Base-by-base conservation (phyloP, 2,797 vertebrate genomes). In the Propithecus deckenii region DNA sequence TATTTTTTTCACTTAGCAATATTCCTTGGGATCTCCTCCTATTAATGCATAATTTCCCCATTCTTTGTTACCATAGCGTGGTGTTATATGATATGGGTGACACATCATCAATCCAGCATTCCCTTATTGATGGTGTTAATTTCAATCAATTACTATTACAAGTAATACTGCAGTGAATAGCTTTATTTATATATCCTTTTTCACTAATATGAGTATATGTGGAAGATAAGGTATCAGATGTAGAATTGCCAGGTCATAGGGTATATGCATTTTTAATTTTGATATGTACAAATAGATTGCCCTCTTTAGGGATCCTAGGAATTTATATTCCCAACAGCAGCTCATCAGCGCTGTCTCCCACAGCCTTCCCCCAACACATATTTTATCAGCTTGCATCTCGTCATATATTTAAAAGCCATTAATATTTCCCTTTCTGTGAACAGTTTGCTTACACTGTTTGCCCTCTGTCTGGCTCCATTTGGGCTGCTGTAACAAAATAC, bases 221-320 rank as follows among this genome's bases (percentile, higher is more conserved):
- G 6, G 52, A 74, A 94, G 52, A 61, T 55, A 48, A 88, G n/a
- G 78, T 74, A 50, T 35, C 67, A 57, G 65, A 43, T 30, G 0
- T 65, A 23, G 35, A 22, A 55, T 65, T 46, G 18, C 85, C 59
- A 48, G 30, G 7, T 78, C 41, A 25, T 20, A 72, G 23, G 65
- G 30, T 23, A 63, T 14, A 57, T 46, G 22, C 65, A 92, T 86
- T 92, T 91, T 84, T 69, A 25, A 79, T 86, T 85, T 96, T 96
- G 38, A 85, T 78, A 41, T 46, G 57, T 78, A 20, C 13, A 65
- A 22, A n/a, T 50, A 84, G 48, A 71, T 4, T 52, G 22, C 10
- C 7, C 1, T 89, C 50, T 28, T 59, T 43, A 46, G 63, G 28
- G 22, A n/a, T 61, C 11, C 4, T 20, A 22, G 52, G 30, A 41